phyloP scores from a whole-genome alignment of 2,113 vertebrate species.

The Empidonax traillii region DNA sequence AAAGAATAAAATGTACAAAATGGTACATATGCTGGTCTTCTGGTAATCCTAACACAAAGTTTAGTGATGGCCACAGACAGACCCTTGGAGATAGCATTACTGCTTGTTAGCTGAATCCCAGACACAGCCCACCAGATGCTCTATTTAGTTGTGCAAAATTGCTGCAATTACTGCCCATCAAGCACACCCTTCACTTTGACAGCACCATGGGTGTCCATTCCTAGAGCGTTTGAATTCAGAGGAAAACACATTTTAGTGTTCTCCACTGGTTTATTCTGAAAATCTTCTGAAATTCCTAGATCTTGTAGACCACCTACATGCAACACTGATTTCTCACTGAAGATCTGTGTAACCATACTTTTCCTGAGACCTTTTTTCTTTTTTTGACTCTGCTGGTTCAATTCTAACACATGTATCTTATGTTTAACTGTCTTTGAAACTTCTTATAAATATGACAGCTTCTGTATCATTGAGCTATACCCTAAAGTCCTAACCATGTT shows the following conservation, averaged over 20 bases:
- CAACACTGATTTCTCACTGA: not conserved
- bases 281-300: not conserved
- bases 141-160: not conserved
- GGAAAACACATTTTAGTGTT: not conserved
- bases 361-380: not conserved
- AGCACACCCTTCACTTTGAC: not conserved
- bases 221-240: not conserved
- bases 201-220: not conserved
- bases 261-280: not conserved
- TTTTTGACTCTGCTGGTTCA: not conserved
- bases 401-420: not conserved
- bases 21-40: not conserved
- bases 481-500: not conserved
- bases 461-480: not conserved
- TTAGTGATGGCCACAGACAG: not conserved
- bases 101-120: not conserved
- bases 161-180: not conserved
- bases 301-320: not conserved
- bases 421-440: not conserved
- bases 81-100: not conserved
- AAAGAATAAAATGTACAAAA: not conserved
- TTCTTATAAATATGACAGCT: not conserved
- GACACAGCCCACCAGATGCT: not conserved
- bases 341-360: not conserved
- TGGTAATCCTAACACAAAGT: not conserved